phyloP scores from a whole-genome alignment of 2,113 vertebrate genomes.

The Calypte anna region DNA sequence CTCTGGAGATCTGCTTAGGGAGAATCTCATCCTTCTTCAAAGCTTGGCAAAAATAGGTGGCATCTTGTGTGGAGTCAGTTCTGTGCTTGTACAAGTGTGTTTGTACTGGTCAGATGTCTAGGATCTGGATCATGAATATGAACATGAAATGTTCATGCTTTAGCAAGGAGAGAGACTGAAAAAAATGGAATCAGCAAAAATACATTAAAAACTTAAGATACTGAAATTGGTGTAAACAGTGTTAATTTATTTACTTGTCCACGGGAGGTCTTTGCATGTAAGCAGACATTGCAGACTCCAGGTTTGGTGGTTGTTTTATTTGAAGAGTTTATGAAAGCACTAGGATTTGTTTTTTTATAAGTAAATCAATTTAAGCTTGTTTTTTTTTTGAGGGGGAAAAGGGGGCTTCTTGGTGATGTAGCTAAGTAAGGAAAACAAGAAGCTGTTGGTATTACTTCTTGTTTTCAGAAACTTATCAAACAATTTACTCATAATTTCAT shows the following conservation, averaged over 20 bases:
- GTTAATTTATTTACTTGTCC: background rate
- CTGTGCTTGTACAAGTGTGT: background rate
- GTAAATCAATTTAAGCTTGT: background rate
- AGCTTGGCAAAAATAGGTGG: background rate
- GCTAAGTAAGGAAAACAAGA: background rate
- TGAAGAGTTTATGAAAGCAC: background rate
- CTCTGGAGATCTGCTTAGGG: background rate
- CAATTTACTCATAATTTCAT: background rate
- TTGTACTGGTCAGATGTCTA: background rate
- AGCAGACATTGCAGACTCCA: background rate
- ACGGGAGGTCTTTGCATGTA: background rate
- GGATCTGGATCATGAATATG: background rate
- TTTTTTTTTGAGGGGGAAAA: background rate
- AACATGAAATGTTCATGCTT: background rate
- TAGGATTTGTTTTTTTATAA: background rate
- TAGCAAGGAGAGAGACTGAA: background rate
- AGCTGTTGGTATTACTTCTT: background rate
- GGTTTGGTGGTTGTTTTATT: background rate
- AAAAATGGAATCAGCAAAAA: background rate
- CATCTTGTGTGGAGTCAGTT: background rate
- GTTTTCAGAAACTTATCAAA: background rate
- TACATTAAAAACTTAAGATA: background rate
- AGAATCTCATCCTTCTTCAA: background rate
- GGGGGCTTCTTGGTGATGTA: background rate
- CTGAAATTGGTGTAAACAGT: background rate